These are phyloP conservation scores for Takifugu ocellatus DNA, from an alignment of 2,797 vertebrate species.

Conservation along the genomic window DNA sequence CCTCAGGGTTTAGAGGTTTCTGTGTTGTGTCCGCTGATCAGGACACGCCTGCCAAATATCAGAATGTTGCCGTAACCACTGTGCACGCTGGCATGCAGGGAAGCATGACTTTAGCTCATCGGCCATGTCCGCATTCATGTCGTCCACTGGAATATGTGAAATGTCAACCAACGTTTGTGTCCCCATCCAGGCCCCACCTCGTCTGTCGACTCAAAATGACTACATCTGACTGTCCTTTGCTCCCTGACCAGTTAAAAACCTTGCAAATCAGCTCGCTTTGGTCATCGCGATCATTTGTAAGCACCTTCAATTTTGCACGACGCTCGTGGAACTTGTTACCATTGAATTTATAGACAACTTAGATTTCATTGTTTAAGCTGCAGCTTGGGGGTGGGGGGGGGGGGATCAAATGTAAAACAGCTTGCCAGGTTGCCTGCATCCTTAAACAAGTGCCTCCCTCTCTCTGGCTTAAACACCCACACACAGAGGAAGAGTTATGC, in stretches of 20 bases:
- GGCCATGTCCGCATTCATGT: slow-evolving; percentile 1
- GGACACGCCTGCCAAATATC: too few relatives aligned
- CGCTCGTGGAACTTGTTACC: slow-evolving; percentile 42
- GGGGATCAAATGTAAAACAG: slow-evolving; percentile 58
- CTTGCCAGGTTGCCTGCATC: slow-evolving; percentile 43
- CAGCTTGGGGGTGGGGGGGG: slow-evolving; percentile 41
- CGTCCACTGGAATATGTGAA: too few relatives aligned
- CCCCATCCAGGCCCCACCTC: too few relatives aligned
- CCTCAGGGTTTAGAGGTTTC: too few relatives aligned
- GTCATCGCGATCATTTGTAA: slow-evolving; percentile 28
- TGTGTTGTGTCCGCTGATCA: too few relatives aligned
- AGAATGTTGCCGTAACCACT: background rate
- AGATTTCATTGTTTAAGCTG: slow-evolving; percentile 47
- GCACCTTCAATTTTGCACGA: slow-evolving; percentile 30
- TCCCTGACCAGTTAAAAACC: too few relatives aligned
- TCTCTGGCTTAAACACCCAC: slow-evolving; percentile 26
- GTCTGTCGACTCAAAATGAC: too few relatives aligned
- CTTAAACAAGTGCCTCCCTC: slow-evolving; percentile 49
- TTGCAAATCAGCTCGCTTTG: slow-evolving; percentile 24
- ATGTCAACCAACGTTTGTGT: too few relatives aligned
- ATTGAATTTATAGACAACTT: slow-evolving; percentile 58
- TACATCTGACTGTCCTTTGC: too few relatives aligned
- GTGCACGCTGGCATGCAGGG: background rate
- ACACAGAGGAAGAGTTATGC: slow-evolving; percentile 30
- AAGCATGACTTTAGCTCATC: slow-evolving; percentile 2